Evolutionary conservation across 2,113 vertebrate species (phyloP).

Genomic region (Hystrix brachyura): DNA sequence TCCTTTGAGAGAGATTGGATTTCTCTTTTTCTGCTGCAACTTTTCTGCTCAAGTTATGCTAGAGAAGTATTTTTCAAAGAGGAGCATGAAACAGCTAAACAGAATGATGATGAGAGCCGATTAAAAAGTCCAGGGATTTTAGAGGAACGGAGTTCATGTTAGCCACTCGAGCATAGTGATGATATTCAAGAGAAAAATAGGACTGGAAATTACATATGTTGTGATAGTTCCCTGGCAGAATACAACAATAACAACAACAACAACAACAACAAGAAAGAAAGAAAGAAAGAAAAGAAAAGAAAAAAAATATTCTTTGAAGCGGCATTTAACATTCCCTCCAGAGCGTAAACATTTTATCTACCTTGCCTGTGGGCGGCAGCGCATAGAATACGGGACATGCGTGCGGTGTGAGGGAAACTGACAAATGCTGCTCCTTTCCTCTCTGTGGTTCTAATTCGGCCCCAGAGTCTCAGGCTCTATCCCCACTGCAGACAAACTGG

Average conservation of each 20-base stretch:
- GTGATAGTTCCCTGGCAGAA: slow-evolving; percentile 50
- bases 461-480: neutral
- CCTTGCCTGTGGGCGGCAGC: slow-evolving; percentile 13
- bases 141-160: slow-evolving; percentile 14
- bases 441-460: neutral
- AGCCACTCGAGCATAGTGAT: slow-evolving; percentile 64
- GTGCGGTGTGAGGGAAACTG: neutral
- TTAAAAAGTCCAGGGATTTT: slow-evolving; percentile 53
- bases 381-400: neutral
- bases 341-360: neutral
- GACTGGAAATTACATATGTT: slow-evolving; percentile 53
- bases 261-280: no score
- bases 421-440: neutral
- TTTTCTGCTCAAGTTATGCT: slow-evolving; percentile 57
- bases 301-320: slow-evolving; percentile 16
- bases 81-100: slow-evolving; percentile 61
- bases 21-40: slow-evolving; percentile 63
- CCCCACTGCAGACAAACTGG: neutral
- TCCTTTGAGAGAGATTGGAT: slow-evolving; percentile 51
- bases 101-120: slow-evolving; percentile 68
- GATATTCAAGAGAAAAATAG: slow-evolving; percentile 14
- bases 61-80: slow-evolving; percentile 67
- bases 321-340: slow-evolving; percentile 30
- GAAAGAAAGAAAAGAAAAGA: no score
- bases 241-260: slow-evolving; percentile 5